Evolutionary conservation across 1,140 invertebrate species (phyloP).

Genomic region (Drosophila persimilis): DNA sequence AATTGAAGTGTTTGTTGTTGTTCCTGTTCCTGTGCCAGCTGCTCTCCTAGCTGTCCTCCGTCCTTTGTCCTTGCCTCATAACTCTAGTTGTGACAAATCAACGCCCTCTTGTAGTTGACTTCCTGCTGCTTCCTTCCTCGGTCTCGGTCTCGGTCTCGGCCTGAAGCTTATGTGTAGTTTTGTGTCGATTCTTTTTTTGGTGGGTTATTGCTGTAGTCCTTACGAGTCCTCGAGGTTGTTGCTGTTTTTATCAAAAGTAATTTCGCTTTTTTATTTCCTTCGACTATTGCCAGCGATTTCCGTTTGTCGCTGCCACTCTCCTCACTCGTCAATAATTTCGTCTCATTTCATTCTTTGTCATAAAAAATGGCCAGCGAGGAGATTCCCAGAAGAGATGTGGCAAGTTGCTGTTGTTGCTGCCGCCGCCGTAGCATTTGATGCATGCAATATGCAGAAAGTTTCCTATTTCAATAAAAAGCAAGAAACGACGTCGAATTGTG

Average conservation of each 20-base stretch:
- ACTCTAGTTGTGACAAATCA: conserved; percentile 79
- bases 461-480: conserved; percentile 78
- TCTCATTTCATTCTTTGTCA: conserved; percentile 79
- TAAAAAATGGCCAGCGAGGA: conserved; percentile 64
- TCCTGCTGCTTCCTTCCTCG: conserved; percentile 50
- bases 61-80: conserved; percentile 60
- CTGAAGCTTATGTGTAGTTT: conserved; percentile 64
- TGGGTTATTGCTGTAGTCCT: conserved; percentile 24
- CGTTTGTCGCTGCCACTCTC: conserved; percentile 42
- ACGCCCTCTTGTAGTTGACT: conserved; percentile 75
- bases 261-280: conserved; percentile 77
- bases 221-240: conserved; percentile 21
- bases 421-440: conserved; percentile 63
- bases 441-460: conserved; percentile 81
- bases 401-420: conserved; percentile 41
- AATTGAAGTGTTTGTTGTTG: conserved; percentile 72
- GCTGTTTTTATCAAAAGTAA: conserved; percentile 76
- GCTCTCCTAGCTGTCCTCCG: conserved; percentile 24
- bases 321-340: conserved; percentile 68
- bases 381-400: conserved; percentile 42
- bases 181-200: conserved; percentile 7
- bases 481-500: conserved; percentile 49
- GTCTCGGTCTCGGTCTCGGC: neutral
- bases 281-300: conserved; percentile 78
- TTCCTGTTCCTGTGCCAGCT: conserved; percentile 50